phyloP scores from a whole-genome alignment of 2,113 vertebrate genomes.

The Phrynosoma blainvillii region DNA sequence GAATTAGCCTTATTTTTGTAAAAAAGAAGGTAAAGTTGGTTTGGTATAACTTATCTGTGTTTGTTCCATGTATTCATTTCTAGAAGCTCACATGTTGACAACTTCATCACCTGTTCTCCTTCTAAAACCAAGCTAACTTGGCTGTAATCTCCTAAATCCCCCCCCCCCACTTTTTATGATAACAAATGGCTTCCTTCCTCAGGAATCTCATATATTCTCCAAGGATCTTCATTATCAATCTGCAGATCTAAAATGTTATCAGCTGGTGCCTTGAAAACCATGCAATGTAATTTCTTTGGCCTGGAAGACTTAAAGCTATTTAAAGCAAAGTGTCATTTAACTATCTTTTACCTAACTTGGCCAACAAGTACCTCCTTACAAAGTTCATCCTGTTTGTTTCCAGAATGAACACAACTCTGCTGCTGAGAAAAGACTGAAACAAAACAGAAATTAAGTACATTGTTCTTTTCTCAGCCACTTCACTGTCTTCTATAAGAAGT shows the following conservation, averaged over 20 bases:
- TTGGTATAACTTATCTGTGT: no score
- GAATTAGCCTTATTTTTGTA: not conserved
- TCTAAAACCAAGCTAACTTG: not conserved
- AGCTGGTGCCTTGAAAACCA: not conserved
- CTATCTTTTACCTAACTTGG: not conserved
- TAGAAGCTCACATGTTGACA: no score
- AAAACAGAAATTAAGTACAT: not conserved
- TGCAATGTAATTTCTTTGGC: not conserved
- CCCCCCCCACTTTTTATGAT: not conserved
- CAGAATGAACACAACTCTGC: not conserved
- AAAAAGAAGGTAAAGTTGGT: no score
- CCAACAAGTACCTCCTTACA: not conserved
- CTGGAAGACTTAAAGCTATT: not conserved
- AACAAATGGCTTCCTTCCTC: not conserved
- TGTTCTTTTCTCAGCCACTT: not conserved
- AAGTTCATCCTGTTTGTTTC: not conserved
- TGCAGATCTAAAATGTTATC: not conserved
- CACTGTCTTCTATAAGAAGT: not conserved
- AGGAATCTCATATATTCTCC: not conserved
- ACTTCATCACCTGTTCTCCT: not conserved
- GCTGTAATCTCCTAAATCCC: not conserved
- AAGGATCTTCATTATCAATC: not conserved
- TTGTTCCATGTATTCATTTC: no score
- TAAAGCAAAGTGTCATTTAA: not conserved
- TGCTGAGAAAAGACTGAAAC: not conserved